Evolutionary conservation across 1,140 invertebrate genomes (phyloP).

Genomic region (Drosophila equinoxialis): DNA sequence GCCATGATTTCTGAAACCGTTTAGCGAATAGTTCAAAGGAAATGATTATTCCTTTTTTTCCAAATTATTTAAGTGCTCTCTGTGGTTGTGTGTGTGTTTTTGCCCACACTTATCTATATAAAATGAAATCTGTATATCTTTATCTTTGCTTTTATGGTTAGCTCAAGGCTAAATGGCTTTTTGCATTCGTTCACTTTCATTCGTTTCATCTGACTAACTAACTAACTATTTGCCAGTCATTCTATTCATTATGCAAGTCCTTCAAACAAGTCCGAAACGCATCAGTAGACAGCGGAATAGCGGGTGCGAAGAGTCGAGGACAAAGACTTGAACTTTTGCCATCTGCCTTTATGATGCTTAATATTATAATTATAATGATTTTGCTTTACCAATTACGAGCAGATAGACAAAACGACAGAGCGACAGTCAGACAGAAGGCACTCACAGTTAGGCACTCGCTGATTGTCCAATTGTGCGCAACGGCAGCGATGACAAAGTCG

Average conservation of each 20-base stretch:
- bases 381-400: constrained; percentile 11
- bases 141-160: constrained; percentile 20
- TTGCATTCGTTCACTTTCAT: constrained; percentile 12
- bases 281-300: constrained; percentile 31
- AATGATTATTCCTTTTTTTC: too few species aligned
- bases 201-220: constrained; percentile 28
- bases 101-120: too few species aligned
- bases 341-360: constrained; percentile 36
- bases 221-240: constrained; percentile 6
- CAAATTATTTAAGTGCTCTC: background rate
- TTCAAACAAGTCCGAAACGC: constrained; percentile 21
- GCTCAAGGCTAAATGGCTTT: constrained; percentile 20
- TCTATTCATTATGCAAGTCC: constrained; percentile 46
- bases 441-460: constrained; percentile 8
- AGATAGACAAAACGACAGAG: background rate
- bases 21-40: too few species aligned
- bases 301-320: background rate
- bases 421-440: constrained; percentile 1
- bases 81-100: background rate
- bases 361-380: constrained; percentile 49
- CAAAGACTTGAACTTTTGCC: constrained; percentile 15
- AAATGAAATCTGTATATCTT: background rate
- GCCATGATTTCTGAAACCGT: too few species aligned
- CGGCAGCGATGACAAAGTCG: too few species aligned
- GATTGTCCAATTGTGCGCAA: constrained; percentile 65